A percentile compares a stretch with the other conserved stretches of the same genome.
These are phyloP conservation scores for Herpetotheres cachinnans DNA, from an alignment of 2,113 vertebrate species.

Conservation along the genomic window DNA sequence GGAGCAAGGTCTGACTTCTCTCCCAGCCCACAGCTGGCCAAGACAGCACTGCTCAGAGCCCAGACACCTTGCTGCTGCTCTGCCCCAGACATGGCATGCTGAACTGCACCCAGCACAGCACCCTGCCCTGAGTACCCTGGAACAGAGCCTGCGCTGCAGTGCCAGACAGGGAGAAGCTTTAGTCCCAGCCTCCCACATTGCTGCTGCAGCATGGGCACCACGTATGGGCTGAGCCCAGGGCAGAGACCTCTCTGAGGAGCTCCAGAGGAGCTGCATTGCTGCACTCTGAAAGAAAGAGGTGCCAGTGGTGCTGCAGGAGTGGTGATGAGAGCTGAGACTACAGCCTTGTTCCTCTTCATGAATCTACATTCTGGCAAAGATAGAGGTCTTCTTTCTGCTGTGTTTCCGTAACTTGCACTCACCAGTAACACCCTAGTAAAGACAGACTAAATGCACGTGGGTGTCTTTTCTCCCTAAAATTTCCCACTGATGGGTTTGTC, in stretches of 20 bases:
- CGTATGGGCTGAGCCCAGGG: accelerated
- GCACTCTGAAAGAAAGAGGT: not conserved
- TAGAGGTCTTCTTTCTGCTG: not conserved
- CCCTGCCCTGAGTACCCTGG: not conserved
- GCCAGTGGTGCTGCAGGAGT: not conserved
- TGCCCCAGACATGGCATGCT: not conserved
- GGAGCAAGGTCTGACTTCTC: not conserved
- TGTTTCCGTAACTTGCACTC: not conserved
- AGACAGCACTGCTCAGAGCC: not conserved
- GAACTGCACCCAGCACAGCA: not conserved
- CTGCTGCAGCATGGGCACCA: not conserved
- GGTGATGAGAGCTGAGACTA: not conserved
- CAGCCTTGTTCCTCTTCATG: not conserved
- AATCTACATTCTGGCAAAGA: not conserved
- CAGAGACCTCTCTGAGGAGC: not conserved
- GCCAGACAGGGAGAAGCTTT: not conserved
- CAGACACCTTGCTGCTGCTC: not conserved
- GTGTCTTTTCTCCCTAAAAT: not conserved
- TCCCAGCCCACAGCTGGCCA: not conserved
- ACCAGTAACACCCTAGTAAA: not conserved
- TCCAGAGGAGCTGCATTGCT: not conserved
- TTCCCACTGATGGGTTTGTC: not conserved
- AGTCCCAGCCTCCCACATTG: not conserved
- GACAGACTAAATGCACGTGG: not conserved
- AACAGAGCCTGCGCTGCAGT: not conserved